A percentile compares a stretch with the other conserved stretches of the same genome.
These are phyloP conservation scores for Halcyon chelicuti DNA, from an alignment of 2,797 vertebrate species.

Conservation along the genomic window DNA sequence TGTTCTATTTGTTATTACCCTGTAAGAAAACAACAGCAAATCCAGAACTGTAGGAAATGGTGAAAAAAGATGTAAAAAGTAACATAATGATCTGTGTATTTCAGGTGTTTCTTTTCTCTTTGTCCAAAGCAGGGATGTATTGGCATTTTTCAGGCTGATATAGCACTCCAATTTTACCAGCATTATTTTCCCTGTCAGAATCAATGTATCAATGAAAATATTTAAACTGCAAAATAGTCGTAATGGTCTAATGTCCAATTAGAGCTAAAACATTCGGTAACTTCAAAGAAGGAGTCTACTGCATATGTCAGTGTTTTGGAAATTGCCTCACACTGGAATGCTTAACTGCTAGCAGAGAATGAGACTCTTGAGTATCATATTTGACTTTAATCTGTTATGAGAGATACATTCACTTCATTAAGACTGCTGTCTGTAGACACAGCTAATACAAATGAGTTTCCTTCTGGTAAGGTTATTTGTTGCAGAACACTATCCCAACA, in stretches of 20 bases:
- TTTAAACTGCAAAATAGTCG: conserved; percentile 10
- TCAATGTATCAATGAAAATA: neutral
- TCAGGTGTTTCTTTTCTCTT: neutral
- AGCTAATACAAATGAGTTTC: neutral
- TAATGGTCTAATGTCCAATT: neutral
- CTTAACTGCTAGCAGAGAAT: neutral
- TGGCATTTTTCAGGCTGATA: neutral
- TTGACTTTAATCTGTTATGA: neutral
- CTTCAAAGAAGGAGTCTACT: neutral
- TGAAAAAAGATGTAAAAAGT: neutral
- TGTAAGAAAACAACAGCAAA: neutral
- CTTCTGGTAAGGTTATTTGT: neutral
- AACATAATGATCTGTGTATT: neutral
- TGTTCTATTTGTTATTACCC: neutral
- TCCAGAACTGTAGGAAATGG: neutral
- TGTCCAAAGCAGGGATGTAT: neutral
- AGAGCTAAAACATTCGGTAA: neutral
- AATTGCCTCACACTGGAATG: neutral
- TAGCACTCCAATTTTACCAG: neutral
- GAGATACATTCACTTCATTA: neutral
- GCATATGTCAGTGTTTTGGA: neutral
- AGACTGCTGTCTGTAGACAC: neutral
- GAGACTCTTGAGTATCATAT: neutral
- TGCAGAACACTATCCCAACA: neutral
- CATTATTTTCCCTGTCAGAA: neutral